Percentiles rank a stretch among this genome's conserved stretches.
Conservation (phyloP, 2,113 vertebrate species). For the human region GRCh38 chr11:42241501-42242000, state of each 20-base stretch:
- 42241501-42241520: not conserved
- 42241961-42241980: not conserved
- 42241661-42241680: not conserved
- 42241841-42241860: not conserved
- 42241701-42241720: not conserved
- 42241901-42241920: not conserved
- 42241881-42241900: not conserved
- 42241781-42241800: not conserved
- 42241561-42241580: not conserved
- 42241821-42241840: accelerated
- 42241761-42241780: not conserved
- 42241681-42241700: not conserved
- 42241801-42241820: not conserved
- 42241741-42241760: not conserved
- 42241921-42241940: not conserved
- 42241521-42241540: not conserved
- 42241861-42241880: not conserved
- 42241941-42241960: not conserved
- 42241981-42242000: not conserved
- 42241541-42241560: too few species aligned
- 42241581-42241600: not conserved
- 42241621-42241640: not conserved
- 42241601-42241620: not conserved
- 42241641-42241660: not conserved
- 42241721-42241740: not conserved